These are phyloP conservation scores for Neocrepidodera transversa DNA, from an alignment of 2,888 invertebrate species.

Conservation along the genomic window DNA sequence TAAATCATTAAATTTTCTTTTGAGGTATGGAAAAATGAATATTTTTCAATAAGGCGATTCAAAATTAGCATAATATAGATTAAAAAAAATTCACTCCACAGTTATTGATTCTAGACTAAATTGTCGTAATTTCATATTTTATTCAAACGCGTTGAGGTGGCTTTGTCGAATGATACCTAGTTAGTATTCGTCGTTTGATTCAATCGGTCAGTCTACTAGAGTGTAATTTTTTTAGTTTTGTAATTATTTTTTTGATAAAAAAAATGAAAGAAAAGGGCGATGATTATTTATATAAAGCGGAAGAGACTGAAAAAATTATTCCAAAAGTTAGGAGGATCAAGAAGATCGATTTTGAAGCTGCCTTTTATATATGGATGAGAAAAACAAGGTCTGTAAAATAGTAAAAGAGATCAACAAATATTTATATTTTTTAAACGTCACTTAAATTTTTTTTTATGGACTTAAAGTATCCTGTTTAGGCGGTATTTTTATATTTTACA, in stretches of 20 bases:
- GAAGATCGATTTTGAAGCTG: slow-evolving; percentile 42
- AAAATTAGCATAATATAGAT: too few relatives aligned
- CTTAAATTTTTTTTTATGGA: too few relatives aligned
- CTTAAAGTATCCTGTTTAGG: too few relatives aligned
- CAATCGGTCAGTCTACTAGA: background rate
- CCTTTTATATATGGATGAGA: slow-evolving; percentile 49
- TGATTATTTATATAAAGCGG: slow-evolving; percentile 3
- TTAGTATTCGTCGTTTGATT: slow-evolving; percentile 5
- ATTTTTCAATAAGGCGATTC: too few relatives aligned
- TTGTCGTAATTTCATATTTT: slow-evolving; percentile 20
- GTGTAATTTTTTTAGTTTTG: background rate
- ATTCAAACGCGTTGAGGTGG: slow-evolving; percentile 18
- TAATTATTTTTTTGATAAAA: background rate
- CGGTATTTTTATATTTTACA: too few relatives aligned
- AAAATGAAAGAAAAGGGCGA: slow-evolving; percentile 15
- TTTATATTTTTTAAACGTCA: too few relatives aligned
- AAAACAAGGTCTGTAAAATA: slow-evolving; percentile 48
- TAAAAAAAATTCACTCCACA: background rate
- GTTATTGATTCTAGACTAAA: background rate
- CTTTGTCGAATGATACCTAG: background rate
- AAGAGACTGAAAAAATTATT: slow-evolving; percentile 26
- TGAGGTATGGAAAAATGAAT: too few relatives aligned
- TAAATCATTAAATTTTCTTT: too few relatives aligned
- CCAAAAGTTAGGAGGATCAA: slow-evolving; percentile 17
- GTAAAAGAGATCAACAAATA: too few relatives aligned